Evolutionary conservation across 2,797 vertebrate species (phyloP), one percentile per base, ranked within the genome.

Genomic region (Pelobates cultripes): DNA sequence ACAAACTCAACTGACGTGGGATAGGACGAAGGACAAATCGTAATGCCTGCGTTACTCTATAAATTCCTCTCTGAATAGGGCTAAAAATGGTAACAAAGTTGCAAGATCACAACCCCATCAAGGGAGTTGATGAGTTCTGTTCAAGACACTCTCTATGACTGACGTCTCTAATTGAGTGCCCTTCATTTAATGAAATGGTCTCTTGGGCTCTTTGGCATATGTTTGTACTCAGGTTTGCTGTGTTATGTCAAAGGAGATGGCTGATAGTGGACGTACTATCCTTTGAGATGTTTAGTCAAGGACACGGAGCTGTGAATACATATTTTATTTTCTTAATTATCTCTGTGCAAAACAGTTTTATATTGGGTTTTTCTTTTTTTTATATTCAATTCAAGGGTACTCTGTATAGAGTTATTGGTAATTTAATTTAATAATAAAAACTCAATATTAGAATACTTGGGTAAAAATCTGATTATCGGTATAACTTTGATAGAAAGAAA

Each of bases 121-220:
- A 57, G 7, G 61, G 61, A 64, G 10, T 9, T 64, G 61, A 40
- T 7, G 28, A 40, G 61, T 6, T 28, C 61, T 7, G 17, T 40
- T 40, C 51, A 15, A 70, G 9, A 71, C 51, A 14, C 9, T 17
- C 9, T 57, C 9, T 40, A 0, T 51, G 47, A 64, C 71, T 73
- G 47, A 55, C 28, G 51, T 17, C 10, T 73, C 44, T 41, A 73
- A 42, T 73, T 57, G 28, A 73, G 47, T 53, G 71, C 7, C 10
- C 71, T 42, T 73, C 28, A 42, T 42, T 41, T 73, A 55, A 73
- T 64, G 9, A 73, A 73, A 73, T 73, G 47, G 70, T 15, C 51
- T 55, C 71, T 40, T 55, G 47, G 47, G 51, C 47, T 41, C 28
- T 57, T 73, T 42, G 51, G 47, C 71, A 57, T 43, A 64, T 73